phyloP scores from a whole-genome alignment of 2,888 invertebrate genomes.

The Anorthoa munda region DNA sequence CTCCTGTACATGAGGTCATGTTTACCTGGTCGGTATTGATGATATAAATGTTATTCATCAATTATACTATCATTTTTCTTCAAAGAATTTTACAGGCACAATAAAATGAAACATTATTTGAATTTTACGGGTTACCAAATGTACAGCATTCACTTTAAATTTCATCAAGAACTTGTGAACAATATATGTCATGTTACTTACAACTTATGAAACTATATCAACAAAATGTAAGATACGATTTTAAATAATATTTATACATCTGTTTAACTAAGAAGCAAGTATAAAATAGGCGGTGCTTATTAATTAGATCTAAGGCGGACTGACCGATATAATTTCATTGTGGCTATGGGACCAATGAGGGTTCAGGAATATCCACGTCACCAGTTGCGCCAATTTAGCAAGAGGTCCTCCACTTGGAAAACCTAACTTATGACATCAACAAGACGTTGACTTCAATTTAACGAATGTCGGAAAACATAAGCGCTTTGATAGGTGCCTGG shows the following conservation, averaged over 20 bases:
- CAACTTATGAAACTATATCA: slow-evolving; percentile 1
- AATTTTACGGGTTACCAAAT: not conserved
- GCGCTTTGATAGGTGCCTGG: too few species aligned
- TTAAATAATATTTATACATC: not conserved
- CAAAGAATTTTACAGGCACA: too few species aligned
- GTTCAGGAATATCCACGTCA: too few species aligned
- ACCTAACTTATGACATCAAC: too few species aligned
- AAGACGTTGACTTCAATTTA: too few species aligned
- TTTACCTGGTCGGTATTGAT: not conserved
- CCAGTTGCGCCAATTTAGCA: too few species aligned
- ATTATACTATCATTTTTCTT: too few species aligned
- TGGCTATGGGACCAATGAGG: slow-evolving; percentile 12
- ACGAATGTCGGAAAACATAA: too few species aligned
- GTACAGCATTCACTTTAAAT: not conserved
- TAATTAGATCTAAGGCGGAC: slow-evolving; percentile 47
- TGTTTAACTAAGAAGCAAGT: slow-evolving; percentile 20
- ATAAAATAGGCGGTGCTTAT: slow-evolving; percentile 58
- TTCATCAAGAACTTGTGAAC: not conserved
- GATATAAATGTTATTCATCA: not conserved
- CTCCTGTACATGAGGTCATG: too few species aligned
- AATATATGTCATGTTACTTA: not conserved
- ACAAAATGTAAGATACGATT: not conserved
- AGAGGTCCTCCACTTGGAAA: too few species aligned
- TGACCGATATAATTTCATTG: slow-evolving; percentile 48
- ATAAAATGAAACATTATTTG: too few species aligned